Evolutionary conservation across 2,113 vertebrate species (phyloP), one percentile per base, ranked within the genome.

Genomic region (Nycticebus coucang): DNA sequence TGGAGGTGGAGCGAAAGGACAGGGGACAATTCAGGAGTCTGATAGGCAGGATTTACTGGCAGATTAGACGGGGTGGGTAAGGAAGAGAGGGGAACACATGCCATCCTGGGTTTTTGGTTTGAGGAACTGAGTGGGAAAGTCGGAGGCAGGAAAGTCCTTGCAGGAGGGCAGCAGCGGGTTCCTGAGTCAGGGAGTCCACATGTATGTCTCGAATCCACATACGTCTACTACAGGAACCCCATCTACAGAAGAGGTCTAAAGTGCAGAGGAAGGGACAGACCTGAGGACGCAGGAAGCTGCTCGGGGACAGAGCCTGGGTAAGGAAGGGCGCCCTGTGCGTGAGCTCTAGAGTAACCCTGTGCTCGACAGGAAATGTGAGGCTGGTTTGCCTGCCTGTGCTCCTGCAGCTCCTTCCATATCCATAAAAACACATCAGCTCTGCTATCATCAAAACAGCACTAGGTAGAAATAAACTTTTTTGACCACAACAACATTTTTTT

Each of bases 121-220:
- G 30, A 68, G 15, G 14, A 68, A n/a, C 30, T 17, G 68, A 69
- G 33, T n/a, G 68, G 3, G 33, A 33, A n/a, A n/a, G n/a, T 9
- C 19, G 33, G 17, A n/a, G 33, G 68, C 68, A n/a, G 33, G 68
- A n/a, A 69, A 69, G 68, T 69, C 68, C 68, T 69, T 35, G 33
- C 33, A n/a, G 7, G 4, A n/a, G 68, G 17, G 17, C 68, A n/a
- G 68, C 33, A 69, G 17, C 1, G 1, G 33, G 66, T 69, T 69
- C 68, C 33, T 19, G 7, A n/a, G 68, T 19, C 17, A 69, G n/a
- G 68, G 68, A 9, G 33, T 69, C 15, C 68, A 69, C n/a, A 69
- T 19, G 8, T 69, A 35, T 4, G 17, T 18, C 33, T 1, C 3
- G 33, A 33, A 35, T 1, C 0, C 15, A 0, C 1, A n/a, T 19